Evolutionary conservation across 1,140 invertebrate genomes (phyloP).

Genomic region (Drosophila sechellia): DNA sequence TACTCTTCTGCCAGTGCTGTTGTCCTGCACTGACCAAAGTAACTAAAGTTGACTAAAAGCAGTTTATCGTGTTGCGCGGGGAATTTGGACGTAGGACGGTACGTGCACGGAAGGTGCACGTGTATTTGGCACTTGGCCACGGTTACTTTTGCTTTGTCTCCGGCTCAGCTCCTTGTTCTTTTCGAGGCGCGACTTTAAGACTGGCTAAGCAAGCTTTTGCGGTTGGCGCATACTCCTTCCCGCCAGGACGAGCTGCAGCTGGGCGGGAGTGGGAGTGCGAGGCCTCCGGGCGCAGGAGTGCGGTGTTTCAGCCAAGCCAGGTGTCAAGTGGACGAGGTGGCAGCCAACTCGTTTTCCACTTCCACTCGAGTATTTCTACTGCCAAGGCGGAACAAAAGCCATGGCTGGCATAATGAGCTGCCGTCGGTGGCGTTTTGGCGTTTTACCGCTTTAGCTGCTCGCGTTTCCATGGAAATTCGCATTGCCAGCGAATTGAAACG

Average conservation of each 20-base stretch:
- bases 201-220: constrained; percentile 76
- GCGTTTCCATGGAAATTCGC: constrained; percentile 67
- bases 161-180: constrained; percentile 55
- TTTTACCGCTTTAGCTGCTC: constrained; percentile 52
- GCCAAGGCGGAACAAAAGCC: constrained; percentile 46
- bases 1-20: constrained; percentile 17
- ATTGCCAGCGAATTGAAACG: constrained; percentile 55
- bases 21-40: constrained; percentile 70
- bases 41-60: constrained; percentile 82
- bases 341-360: constrained; percentile 30
- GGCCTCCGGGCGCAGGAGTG: neutral
- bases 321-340: constrained; percentile 53
- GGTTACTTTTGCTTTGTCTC: constrained; percentile 68
- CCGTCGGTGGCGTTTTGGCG: constrained; percentile 51
- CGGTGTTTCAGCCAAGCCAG: constrained; percentile 16
- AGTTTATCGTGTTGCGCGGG: constrained; percentile 60
- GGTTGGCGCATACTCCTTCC: constrained; percentile 23
- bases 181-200: constrained; percentile 64
- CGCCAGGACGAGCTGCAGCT: neutral
- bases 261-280: neutral
- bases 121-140: constrained; percentile 79
- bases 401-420: constrained; percentile 66
- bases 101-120: constrained; percentile 62
- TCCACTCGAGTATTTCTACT: constrained; percentile 16
- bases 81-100: constrained; percentile 8